Evolutionary conservation across 1,140 invertebrate genomes (phyloP), one percentile per base, ranked within the genome.

Genomic region (Bombus huntii): DNA sequence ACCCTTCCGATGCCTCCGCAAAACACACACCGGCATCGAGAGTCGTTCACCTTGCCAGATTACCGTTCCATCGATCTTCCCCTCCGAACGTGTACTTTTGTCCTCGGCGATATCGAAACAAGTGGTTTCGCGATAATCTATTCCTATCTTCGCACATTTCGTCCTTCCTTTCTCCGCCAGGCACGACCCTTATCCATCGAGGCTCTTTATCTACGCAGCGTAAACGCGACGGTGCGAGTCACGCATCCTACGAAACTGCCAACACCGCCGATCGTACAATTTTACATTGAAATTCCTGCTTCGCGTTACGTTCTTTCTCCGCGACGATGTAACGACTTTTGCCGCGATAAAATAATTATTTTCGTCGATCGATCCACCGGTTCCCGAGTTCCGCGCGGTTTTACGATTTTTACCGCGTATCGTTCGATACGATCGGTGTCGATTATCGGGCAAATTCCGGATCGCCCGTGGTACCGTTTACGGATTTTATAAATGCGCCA

Each of bases 41-140:
- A 44, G 57, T 87, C 80, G 78, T 87, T 89, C 80, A 83, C 80
- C 88, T 74, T 83, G 53, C 28, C 15, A 8, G 39, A 74, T 82
- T 37, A 13, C 39, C 28, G 39, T 13, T 42, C 0, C 81, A 65
- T 82, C 70, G 70, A 82, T 82, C 39, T 42, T 39, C n/a, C 71
- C 13, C 13, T 8, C 25, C 10, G 18, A 28, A 12, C 34, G 44
- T 1, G 28, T 37, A 53, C 15, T 74, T 74, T 74, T 53, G 42
- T 74, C 18, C n/a, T 31, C 42, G 8, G 6, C n/a, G 25, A 53
- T 47, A 74, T 53, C 12, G 34, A 42, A 39, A 28, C 34, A n/a
- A n/a, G 53, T 12, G 34, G 13, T 28, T 39, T 15, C 8, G 31
- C n/a, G 28, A 74, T 31, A 31, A 47, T 18, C 65, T 65, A 6